Evolutionary conservation across 2,888 invertebrate genomes (phyloP).

Genomic region (Athalia rosae): DNA sequence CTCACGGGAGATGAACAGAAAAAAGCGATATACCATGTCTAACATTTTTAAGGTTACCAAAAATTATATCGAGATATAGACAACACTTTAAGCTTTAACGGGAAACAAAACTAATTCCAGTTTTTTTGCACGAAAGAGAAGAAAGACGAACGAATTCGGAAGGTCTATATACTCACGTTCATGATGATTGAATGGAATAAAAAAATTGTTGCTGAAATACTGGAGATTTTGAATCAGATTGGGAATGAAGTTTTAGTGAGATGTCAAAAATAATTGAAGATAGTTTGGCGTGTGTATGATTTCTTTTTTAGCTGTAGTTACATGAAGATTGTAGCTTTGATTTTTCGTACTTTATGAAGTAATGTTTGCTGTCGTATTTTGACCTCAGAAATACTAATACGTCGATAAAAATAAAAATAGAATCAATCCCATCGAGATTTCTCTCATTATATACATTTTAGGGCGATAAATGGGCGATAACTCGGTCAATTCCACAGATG

Average conservation of each 20-base stretch:
- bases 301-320: neutral
- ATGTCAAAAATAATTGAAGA: constrained; percentile 20
- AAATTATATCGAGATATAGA: neutral
- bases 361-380: too few relatives aligned
- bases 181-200: neutral
- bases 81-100: too few relatives aligned
- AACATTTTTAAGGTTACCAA: constrained; percentile 2
- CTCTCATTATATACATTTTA: too few relatives aligned
- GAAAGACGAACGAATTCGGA: neutral
- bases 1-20: too few relatives aligned
- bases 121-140: neutral
- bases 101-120: neutral
- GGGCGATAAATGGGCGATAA: too few relatives aligned
- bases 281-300: neutral
- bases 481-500: too few relatives aligned
- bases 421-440: too few relatives aligned
- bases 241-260: neutral
- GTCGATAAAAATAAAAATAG: too few relatives aligned
- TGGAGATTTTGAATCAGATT: neutral
- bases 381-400: too few relatives aligned
- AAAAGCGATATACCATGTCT: too few relatives aligned
- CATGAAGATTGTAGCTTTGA: too few relatives aligned
- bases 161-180: constrained; percentile 28
- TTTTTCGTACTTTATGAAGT: too few relatives aligned
- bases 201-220: constrained; percentile 6